Conservation (phyloP, 1,140 invertebrate species). For the Aphelenchoides fujianensis region DNA sequence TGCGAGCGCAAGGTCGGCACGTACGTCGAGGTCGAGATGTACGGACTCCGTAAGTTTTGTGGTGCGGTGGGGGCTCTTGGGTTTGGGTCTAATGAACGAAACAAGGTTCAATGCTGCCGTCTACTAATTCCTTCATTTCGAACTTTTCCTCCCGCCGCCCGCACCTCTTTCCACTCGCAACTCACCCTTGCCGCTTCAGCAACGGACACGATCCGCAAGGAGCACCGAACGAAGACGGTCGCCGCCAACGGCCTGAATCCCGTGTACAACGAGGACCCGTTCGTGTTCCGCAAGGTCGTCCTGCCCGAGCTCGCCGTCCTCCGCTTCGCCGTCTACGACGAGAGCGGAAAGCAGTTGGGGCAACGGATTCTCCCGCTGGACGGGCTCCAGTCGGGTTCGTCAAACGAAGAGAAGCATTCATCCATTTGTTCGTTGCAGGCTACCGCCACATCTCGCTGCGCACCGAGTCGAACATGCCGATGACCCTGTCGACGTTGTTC, state of each 20-base stretch:
- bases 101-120: too few relatives aligned
- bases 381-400: conserved; percentile 90
- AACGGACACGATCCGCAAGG: conserved; percentile 95
- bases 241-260: conserved; percentile 94
- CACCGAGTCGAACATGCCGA: conserved; percentile 97
- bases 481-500: conserved; percentile 96
- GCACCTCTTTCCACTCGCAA: too few relatives aligned
- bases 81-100: too few relatives aligned
- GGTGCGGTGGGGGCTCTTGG: too few relatives aligned
- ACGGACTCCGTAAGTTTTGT: too few relatives aligned
- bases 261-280: conserved; percentile 95
- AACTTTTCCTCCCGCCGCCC: too few relatives aligned
- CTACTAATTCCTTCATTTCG: too few relatives aligned
- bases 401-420: too few relatives aligned
- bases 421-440: too few relatives aligned
- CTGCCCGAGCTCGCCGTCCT: conserved; percentile 94
- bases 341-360: conserved; percentile 91
- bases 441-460: conserved; percentile 94
- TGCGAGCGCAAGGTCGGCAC: conserved; percentile 98
- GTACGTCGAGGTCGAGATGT: conserved; percentile 99
- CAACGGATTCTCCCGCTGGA: conserved; percentile 95
- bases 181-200: too few relatives aligned
- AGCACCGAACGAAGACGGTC: conserved; percentile 91
- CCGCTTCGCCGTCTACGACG: conserved; percentile 96
- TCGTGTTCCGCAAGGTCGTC: conserved; percentile 95